Evolutionary conservation across 30 jellyfish, hydroid and myxozoan species (phyloP), one percentile per base, ranked within the genome.

Genomic region (Chrysaora quinquecirrha): DNA sequence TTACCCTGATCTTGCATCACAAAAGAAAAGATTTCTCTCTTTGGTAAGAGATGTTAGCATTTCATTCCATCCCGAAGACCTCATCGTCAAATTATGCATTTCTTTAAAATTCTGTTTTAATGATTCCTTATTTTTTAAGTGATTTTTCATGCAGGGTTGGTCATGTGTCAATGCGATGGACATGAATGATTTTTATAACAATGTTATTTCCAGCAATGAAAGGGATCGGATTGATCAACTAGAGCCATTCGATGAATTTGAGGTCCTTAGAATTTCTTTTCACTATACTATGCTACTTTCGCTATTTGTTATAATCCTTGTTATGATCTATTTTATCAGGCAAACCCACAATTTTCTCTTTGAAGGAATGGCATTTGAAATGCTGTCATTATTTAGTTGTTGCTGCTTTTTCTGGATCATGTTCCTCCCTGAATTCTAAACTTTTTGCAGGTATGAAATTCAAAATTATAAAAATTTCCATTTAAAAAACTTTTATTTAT

Each of bases 301-400:
- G 62, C 62, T 11, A 48, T 48, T n/a, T 48, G 62, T 48, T 12
- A 0, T 64, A 3, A 22, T 6, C 19, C 23, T 18, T 3, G 24
- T 3, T 14, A n/a, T n/a, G n/a, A n/a, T n/a, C n/a, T n/a, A n/a
- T n/a, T n/a, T n/a, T n/a, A n/a, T n/a, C n/a, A n/a, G n/a, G n/a
- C n/a, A n/a, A n/a, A n/a, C n/a, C n/a, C n/a, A n/a, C n/a, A n/a
- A n/a, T n/a, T n/a, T n/a, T n/a, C n/a, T n/a, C n/a, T n/a, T n/a
- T n/a, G n/a, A n/a, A 87, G 96, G 99, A 94, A 61, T 94, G 97
- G 99, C 97, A 88, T 35, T 61, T 87, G 80, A 94, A 87, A 60
- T 94, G 99, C 48, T 71, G 90, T 10, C 99, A 94, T 70, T 94
- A 94, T 49, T 48, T 83, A 23, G 64, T 88, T 65, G 86, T 69